These are phyloP conservation scores for Neoseiulus cucumeris DNA, from an alignment of 1,140 invertebrate species.

Conservation along the genomic window DNA sequence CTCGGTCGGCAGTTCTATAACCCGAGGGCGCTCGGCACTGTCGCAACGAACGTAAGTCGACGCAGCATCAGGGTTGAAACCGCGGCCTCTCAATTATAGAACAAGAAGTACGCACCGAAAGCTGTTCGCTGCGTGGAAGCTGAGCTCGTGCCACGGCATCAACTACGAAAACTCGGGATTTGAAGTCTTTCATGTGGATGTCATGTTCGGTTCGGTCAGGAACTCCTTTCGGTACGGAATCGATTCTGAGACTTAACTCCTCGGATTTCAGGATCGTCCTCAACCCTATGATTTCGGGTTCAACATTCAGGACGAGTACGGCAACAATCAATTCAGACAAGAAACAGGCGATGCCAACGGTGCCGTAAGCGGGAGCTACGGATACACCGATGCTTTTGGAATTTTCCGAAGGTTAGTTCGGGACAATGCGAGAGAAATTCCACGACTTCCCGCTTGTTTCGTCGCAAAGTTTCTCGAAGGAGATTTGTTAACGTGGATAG, in stretches of 20 bases:
- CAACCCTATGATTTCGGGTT: constrained; percentile 18
- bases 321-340: constrained; percentile 19
- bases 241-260: too few species aligned
- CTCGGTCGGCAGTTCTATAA: not conserved
- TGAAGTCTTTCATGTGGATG: too few species aligned
- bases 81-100: too few species aligned
- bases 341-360: constrained; percentile 17
- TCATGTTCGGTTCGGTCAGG: too few species aligned
- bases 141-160: too few species aligned
- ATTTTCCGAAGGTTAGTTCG: constrained; percentile 15
- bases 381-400: constrained; percentile 18
- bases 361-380: constrained; percentile 17
- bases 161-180: too few species aligned
- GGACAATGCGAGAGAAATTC: too few species aligned
- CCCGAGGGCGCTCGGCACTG: not conserved
- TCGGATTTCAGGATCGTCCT: constrained; percentile 5
- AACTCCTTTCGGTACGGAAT: too few species aligned
- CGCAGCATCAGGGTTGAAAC: not conserved
- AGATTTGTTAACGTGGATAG: not conserved
- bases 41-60: not conserved
- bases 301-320: constrained; percentile 18
- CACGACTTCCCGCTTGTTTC: too few species aligned
- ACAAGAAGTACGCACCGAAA: too few species aligned
- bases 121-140: too few species aligned
- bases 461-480: too few species aligned